A percentile compares a stretch with the other conserved stretches of the same genome.
phyloP scores from a whole-genome alignment of 2,797 vertebrate genomes.

The Salarias fasciatus region DNA sequence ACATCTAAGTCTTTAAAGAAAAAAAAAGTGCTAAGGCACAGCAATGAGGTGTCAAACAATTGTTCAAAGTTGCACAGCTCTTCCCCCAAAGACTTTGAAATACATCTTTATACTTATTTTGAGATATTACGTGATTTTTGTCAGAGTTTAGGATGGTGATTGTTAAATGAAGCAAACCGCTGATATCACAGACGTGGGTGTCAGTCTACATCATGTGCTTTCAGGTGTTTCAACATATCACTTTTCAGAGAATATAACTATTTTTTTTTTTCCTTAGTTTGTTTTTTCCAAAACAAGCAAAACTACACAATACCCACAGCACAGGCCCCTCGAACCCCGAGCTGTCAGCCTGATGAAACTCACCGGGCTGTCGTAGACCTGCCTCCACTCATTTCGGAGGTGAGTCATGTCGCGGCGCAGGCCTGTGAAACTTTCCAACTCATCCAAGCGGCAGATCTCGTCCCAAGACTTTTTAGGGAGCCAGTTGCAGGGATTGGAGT shows the following conservation, averaged over 20 bases:
- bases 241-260: neutral
- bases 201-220: no score
- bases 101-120: no score
- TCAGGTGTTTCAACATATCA: neutral
- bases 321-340: neutral
- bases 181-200: no score
- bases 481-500: slow-evolving; percentile 88
- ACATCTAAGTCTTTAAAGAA: no score
- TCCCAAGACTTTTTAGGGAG: slow-evolving; percentile 91
- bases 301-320: neutral
- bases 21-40: no score
- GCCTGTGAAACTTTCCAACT: slow-evolving; percentile 79
- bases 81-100: no score
- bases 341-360: slow-evolving; percentile 26
- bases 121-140: no score
- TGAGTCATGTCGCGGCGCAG: slow-evolving; percentile 80
- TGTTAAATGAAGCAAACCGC: no score
- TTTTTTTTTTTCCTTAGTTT: neutral
- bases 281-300: neutral
- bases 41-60: no score
- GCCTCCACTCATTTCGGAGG: slow-evolving; percentile 86
- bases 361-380: slow-evolving; percentile 89
- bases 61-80: no score
- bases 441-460: slow-evolving; percentile 88
- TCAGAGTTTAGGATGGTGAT: no score